phyloP scores from a whole-genome alignment of 2,797 vertebrate species.

The Pteropus rufus region DNA sequence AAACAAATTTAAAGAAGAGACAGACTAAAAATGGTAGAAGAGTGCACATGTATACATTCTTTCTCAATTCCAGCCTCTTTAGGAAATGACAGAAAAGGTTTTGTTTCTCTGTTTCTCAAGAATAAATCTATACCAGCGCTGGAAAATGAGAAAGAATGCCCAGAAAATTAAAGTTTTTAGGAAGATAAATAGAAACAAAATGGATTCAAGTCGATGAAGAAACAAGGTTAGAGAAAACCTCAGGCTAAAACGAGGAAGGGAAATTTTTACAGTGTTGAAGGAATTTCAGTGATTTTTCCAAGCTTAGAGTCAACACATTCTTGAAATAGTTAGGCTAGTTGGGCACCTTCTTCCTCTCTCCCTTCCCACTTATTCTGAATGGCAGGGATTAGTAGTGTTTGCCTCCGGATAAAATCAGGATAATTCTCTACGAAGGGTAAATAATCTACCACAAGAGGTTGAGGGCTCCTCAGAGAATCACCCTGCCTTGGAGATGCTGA shows the following conservation, averaged over 20 bases:
- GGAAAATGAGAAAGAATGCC: slow-evolving; percentile 28
- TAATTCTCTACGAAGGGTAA: not conserved
- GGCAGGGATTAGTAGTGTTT: slow-evolving; percentile 60
- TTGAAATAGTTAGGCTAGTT: slow-evolving; percentile 66
- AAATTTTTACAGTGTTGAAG: slow-evolving; percentile 51
- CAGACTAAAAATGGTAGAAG: not conserved
- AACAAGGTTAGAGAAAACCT: slow-evolving; percentile 55
- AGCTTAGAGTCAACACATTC: slow-evolving; percentile 68
- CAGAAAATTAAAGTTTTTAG: slow-evolving; percentile 46
- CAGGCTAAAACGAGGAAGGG: slow-evolving; percentile 39
- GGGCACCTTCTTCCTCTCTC: slow-evolving; percentile 46
- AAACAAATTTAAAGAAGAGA: not conserved
- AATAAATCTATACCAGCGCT: slow-evolving; percentile 23
- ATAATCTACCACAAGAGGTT: not conserved
- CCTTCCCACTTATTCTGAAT: slow-evolving; percentile 48
- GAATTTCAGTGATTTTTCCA: slow-evolving; percentile 68
- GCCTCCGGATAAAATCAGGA: slow-evolving; percentile 25
- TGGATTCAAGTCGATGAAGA: slow-evolving; percentile 50
- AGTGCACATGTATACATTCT: not conserved
- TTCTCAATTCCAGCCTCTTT: not conserved
- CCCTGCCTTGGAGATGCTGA: not conserved
- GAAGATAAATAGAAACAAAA: slow-evolving; percentile 57
- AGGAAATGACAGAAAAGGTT: slow-evolving; percentile 37
- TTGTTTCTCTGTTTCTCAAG: slow-evolving; percentile 46
- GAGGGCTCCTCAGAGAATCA: not conserved